Conservation (phyloP, 2,797 vertebrate species). For the Chrysocyon brachyurus region DNA sequence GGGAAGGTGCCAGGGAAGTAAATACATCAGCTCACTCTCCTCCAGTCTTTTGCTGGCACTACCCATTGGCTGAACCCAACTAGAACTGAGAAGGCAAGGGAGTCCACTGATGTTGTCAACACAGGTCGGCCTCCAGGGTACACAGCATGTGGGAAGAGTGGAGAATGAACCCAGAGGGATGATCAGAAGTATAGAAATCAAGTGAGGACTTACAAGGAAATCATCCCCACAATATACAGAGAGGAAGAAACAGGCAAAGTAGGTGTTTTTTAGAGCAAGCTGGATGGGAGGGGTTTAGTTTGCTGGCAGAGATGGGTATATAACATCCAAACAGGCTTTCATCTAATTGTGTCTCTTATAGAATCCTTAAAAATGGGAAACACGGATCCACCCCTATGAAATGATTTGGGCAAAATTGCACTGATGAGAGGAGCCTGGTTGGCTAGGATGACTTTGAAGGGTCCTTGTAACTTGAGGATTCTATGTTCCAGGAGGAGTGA, state of each 20-base stretch:
- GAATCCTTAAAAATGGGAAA: conserved; percentile 64
- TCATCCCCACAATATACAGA: not conserved
- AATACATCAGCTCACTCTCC: not conserved
- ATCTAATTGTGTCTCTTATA: conserved; percentile 53
- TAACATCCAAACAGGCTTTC: conserved; percentile 60
- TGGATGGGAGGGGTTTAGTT: not conserved
- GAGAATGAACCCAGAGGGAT: not conserved
- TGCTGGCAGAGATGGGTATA: conserved; percentile 38
- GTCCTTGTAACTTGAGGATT: conserved; percentile 75
- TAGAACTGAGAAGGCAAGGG: not conserved
- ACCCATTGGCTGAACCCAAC: not conserved
- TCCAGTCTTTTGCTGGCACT: not conserved
- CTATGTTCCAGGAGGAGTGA: conserved; percentile 41
- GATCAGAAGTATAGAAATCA: not conserved
- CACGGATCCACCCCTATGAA: conserved; percentile 23
- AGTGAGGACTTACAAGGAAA: not conserved
- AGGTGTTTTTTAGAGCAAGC: not conserved
- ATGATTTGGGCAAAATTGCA: not conserved
- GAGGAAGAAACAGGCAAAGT: not conserved
- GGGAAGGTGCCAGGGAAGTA: not conserved
- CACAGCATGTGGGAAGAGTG: not conserved
- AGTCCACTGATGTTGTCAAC: not conserved
- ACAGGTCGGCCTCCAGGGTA: not conserved
- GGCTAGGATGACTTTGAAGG: conserved; percentile 72
- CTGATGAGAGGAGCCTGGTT: conserved; percentile 64